Evolutionary conservation across 2,113 vertebrate genomes (phyloP).

Genomic region (Gadus macrocephalus): DNA sequence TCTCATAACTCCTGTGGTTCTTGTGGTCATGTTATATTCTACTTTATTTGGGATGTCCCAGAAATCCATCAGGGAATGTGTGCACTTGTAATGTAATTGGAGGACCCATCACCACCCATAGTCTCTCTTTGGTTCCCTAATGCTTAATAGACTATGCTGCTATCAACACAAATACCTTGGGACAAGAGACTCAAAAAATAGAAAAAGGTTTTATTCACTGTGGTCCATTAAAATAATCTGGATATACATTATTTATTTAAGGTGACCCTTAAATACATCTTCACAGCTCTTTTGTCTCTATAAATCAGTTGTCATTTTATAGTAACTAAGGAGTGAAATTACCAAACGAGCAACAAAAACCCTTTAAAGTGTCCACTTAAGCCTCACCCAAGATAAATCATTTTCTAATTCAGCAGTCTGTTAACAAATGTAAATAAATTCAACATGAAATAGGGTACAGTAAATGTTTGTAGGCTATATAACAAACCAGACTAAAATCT

Average conservation of each 20-base stretch:
- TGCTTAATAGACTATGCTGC: too few relatives aligned
- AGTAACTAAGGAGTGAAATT: background rate
- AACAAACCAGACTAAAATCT: background rate
- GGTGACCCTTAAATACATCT: background rate
- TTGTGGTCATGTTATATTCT: too few relatives aligned
- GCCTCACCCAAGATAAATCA: conserved; percentile 17
- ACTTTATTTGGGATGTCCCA: too few relatives aligned
- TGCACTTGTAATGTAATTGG: too few relatives aligned
- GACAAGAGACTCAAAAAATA: background rate
- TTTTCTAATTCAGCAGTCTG: background rate
- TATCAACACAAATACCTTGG: too few relatives aligned
- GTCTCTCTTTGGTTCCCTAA: too few relatives aligned
- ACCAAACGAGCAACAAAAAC: background rate
- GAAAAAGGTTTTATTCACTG: conserved; percentile 22
- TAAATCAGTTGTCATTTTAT: background rate
- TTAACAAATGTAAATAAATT: conserved; percentile 2
- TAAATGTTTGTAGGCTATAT: background rate
- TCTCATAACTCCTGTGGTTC: too few relatives aligned
- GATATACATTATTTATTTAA: background rate
- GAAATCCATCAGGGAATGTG: too few relatives aligned
- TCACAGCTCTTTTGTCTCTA: background rate
- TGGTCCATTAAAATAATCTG: conserved; percentile 2
- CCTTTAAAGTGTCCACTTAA: conserved; percentile 11
- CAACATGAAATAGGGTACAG: conserved; percentile 4
- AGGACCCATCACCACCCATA: too few relatives aligned